Percentiles rank a stretch among this genome's conserved stretches.
Evolutionary conservation across 2,113 vertebrate species (phyloP).

Genomic region (Brachionichthys hirsutus): DNA sequence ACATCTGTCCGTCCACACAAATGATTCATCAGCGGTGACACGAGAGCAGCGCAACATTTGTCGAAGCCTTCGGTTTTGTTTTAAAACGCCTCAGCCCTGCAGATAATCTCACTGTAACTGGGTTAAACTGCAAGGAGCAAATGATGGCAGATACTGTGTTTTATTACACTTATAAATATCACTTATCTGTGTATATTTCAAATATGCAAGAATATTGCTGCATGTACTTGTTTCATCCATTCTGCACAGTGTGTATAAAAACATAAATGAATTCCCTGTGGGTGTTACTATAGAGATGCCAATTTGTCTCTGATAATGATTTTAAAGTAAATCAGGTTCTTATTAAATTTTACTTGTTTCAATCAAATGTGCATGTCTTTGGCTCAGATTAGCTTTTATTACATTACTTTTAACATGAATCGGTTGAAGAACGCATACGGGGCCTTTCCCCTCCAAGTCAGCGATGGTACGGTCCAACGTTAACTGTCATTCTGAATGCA

Average conservation of each 20-base stretch:
- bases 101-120: conserved; percentile 31
- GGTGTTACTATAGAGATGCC: too few relatives aligned
- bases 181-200: neutral
- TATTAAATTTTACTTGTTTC: neutral
- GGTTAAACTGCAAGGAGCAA: conserved; percentile 33
- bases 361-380: neutral
- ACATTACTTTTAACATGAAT: conserved; percentile 18
- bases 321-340: too few relatives aligned
- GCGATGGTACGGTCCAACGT: conserved; percentile 68
- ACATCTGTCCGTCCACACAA: conserved; percentile 72
- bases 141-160: conserved; percentile 7
- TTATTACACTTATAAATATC: neutral
- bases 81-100: conserved; percentile 29
- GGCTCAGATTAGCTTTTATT: conserved; percentile 26
- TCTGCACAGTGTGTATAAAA: too few relatives aligned
- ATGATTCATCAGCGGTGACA: conserved; percentile 71
- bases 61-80: conserved; percentile 53
- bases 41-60: conserved; percentile 51
- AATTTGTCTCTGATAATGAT: too few relatives aligned
- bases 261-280: too few relatives aligned
- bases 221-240: too few relatives aligned
- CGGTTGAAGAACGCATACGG: conserved; percentile 22
- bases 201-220: neutral
- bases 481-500: conserved; percentile 76
- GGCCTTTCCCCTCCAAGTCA: conserved; percentile 15